These are phyloP conservation scores for Andrena haemorrhoa DNA, from an alignment of 2,888 invertebrate species.

Conservation along the genomic window DNA sequence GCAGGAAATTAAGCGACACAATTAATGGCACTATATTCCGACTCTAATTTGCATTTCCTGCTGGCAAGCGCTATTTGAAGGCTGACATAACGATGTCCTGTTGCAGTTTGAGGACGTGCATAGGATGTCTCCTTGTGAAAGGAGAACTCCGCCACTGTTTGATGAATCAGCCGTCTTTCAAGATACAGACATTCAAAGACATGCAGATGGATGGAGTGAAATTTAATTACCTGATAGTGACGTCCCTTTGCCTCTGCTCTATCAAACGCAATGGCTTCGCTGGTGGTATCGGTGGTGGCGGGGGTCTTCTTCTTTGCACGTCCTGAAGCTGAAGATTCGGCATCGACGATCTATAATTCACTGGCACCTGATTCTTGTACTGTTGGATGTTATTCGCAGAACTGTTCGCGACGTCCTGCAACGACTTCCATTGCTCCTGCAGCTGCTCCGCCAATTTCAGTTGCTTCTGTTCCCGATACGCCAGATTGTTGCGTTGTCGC, in stretches of 20 bases:
- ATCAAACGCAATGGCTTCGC: constrained; percentile 86
- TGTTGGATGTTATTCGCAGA: constrained; percentile 78
- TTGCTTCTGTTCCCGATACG: constrained; percentile 87
- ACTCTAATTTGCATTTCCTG: constrained; percentile 61
- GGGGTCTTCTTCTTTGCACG: constrained; percentile 83
- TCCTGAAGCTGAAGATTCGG: constrained; percentile 87
- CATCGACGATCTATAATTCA: constrained; percentile 87
- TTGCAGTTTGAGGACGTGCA: not conserved
- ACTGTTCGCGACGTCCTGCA: constrained; percentile 87
- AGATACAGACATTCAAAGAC: no score
- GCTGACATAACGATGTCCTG: constrained; percentile 39
- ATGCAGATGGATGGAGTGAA: not conserved
- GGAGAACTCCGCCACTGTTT: no score
- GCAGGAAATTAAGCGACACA: constrained; percentile 59
- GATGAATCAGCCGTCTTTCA: no score
- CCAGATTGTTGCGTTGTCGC: constrained; percentile 90
- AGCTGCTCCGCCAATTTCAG: constrained; percentile 81
- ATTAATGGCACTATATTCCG: constrained; percentile 37
- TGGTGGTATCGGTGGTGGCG: constrained; percentile 86
- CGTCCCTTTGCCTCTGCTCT: constrained; percentile 82
- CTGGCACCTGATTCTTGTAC: constrained; percentile 83
- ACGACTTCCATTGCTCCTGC: constrained; percentile 85
- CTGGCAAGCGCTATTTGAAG: constrained; percentile 3
- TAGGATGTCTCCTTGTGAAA: not conserved
- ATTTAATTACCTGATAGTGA: constrained; percentile 79